Evolutionary conservation across 2,797 vertebrate genomes (phyloP).

Genomic region (Sebastes iracundus): DNA sequence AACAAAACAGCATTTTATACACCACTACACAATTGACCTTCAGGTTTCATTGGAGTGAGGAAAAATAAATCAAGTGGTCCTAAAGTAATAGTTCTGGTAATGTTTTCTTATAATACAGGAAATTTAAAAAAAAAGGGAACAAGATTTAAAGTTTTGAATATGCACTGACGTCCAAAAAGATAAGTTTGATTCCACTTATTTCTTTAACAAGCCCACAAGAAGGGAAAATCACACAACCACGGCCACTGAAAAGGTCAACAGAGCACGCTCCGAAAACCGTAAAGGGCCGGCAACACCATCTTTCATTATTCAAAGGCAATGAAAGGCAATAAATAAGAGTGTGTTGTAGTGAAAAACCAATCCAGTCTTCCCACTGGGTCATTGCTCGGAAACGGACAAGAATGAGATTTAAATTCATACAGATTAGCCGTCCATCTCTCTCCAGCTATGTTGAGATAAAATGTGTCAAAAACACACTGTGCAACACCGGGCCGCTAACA

Average conservation of each 20-base stretch:
- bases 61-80: conserved; percentile 77
- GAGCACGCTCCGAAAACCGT: neutral
- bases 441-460: conserved; percentile 35
- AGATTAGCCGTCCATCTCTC: conserved; percentile 36
- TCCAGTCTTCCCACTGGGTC: conserved; percentile 23
- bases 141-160: conserved; percentile 49
- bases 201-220: conserved; percentile 28
- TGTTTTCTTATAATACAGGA: conserved; percentile 59
- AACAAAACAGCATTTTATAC: conserved; percentile 66
- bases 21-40: conserved; percentile 76
- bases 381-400: neutral
- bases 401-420: conserved; percentile 14
- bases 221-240: conserved; percentile 10
- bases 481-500: conserved; percentile 41
- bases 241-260: neutral
- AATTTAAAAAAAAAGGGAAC: conserved; percentile 6
- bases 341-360: conserved; percentile 29
- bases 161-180: conserved; percentile 41
- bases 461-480: conserved; percentile 35
- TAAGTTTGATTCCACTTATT: conserved; percentile 40
- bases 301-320: conserved; percentile 60
- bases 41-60: conserved; percentile 72
- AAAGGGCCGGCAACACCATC: conserved; percentile 8
- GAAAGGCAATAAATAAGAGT: conserved; percentile 64
- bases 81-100: conserved; percentile 76